Evolutionary conservation across 2,113 vertebrate genomes (phyloP).

Genomic region (Danionella cerebrum): DNA sequence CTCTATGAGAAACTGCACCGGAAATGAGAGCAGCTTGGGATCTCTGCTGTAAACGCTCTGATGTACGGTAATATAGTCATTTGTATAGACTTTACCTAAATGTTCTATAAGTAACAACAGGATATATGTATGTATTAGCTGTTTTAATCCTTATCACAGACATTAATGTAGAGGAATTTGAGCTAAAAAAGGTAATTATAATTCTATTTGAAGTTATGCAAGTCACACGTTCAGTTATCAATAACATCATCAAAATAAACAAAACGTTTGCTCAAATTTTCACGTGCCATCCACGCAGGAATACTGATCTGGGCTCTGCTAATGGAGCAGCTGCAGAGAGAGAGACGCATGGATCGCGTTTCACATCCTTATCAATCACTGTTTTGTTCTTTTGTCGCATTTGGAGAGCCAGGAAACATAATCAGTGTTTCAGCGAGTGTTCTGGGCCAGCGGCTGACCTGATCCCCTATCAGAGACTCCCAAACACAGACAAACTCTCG

Average conservation of each 20-base stretch:
- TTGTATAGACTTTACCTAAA: too few relatives aligned
- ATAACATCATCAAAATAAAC: slow-evolving; percentile 53
- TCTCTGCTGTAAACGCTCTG: slow-evolving; percentile 4
- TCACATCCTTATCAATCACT: slow-evolving; percentile 65
- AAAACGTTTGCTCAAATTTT: slow-evolving; percentile 58
- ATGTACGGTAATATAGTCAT: slow-evolving; percentile 3
- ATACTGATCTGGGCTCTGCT: slow-evolving; percentile 36
- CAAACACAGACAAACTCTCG: slow-evolving; percentile 37
- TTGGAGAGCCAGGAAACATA: slow-evolving; percentile 56
- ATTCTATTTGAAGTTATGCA: neutral
- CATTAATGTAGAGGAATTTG: too few relatives aligned
- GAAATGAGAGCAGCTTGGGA: slow-evolving; percentile 7
- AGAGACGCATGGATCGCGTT: slow-evolving; percentile 49
- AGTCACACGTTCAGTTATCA: slow-evolving; percentile 45
- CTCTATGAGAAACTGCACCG: neutral
- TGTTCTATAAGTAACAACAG: too few relatives aligned
- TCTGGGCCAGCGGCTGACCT: slow-evolving; percentile 47
- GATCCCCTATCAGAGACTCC: slow-evolving; percentile 36
- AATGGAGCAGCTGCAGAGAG: slow-evolving; percentile 1
- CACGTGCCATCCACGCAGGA: slow-evolving; percentile 38
- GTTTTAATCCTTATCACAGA: too few relatives aligned
- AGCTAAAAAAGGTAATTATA: too few relatives aligned
- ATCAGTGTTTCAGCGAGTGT: slow-evolving; percentile 41
- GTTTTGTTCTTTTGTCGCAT: slow-evolving; percentile 59
- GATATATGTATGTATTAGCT: too few relatives aligned